phyloP scores from a whole-genome alignment of 1,140 invertebrate genomes.

The Pogonomyrmex californicus region DNA sequence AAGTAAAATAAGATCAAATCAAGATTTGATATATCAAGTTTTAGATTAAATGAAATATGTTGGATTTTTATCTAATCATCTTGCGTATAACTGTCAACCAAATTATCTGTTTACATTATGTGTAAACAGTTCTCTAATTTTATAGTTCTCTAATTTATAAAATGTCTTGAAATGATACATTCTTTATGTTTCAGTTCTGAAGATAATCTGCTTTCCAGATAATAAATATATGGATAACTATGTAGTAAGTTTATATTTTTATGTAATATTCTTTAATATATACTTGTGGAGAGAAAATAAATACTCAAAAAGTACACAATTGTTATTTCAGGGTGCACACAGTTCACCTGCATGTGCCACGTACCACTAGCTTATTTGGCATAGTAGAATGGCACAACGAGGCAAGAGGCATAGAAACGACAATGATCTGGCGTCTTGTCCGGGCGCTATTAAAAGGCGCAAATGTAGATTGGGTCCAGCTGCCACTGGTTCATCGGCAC shows the following conservation, averaged over 20 bases:
- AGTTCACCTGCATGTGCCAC: conserved; percentile 85
- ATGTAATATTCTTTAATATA: conserved; percentile 6
- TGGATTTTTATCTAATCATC: not conserved
- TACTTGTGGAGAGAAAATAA: not conserved
- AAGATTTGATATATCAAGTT: not conserved
- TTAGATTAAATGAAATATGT: not conserved
- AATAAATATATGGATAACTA: conserved; percentile 86
- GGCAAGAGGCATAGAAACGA: conserved; percentile 90
- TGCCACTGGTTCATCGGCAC: conserved; percentile 87
- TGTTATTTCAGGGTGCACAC: conserved; percentile 81
- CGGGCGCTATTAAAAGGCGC: conserved; percentile 90
- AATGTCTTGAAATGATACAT: conserved; percentile 13
- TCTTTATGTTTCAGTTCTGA: conserved; percentile 82
- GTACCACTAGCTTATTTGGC: conserved; percentile 85
- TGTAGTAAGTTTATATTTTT: conserved; percentile 83
- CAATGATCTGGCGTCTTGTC: conserved; percentile 88
- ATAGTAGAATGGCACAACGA: conserved; percentile 90
- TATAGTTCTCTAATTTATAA: not conserved
- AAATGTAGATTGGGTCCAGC: conserved; percentile 89
- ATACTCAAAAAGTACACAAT: not conserved
- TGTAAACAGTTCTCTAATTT: no score
- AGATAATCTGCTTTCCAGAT: conserved; percentile 80
- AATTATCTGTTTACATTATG: not conserved
- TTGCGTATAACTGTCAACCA: not conserved
- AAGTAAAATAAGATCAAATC: not conserved